phyloP scores from a whole-genome alignment of 2,113 vertebrate species.

The Lontra canadensis region DNA sequence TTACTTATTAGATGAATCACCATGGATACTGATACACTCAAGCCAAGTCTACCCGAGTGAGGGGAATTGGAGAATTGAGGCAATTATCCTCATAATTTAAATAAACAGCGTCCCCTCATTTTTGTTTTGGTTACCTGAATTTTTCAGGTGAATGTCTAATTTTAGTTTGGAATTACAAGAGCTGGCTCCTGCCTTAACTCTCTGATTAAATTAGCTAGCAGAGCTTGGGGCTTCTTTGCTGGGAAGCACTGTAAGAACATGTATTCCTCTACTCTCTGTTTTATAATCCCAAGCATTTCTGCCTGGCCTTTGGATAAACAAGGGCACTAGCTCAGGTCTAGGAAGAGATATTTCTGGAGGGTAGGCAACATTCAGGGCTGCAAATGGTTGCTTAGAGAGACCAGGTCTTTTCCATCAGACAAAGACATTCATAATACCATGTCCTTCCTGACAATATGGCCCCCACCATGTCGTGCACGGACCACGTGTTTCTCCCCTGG shows the following conservation, averaged over 20 bases:
- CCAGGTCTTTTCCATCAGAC: conserved; percentile 39
- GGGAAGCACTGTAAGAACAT: neutral
- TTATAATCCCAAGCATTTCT: conserved; percentile 16
- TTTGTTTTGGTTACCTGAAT: conserved; percentile 71
- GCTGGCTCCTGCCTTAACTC: conserved; percentile 33
- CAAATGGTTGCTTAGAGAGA: conserved; percentile 27
- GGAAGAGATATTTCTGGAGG: conserved; percentile 37
- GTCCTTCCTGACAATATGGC: neutral
- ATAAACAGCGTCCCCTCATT: conserved; percentile 66
- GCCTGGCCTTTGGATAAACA: neutral
- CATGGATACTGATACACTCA: conserved; percentile 73
- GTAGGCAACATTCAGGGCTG: neutral
- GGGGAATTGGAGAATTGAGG: conserved; percentile 74
- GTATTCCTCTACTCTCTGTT: neutral
- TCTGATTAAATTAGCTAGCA: conserved; percentile 51
- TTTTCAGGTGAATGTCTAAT: conserved; percentile 71
- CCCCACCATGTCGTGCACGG: neutral
- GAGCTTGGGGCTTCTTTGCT: neutral
- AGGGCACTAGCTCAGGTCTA: conserved; percentile 14
- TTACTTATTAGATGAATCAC: conserved; percentile 78
- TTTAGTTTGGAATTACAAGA: conserved; percentile 63
- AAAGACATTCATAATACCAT: conserved; percentile 6
- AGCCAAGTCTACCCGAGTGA: conserved; percentile 71
- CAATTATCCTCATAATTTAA: conserved; percentile 77
- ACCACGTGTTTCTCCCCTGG: neutral